Conservation (phyloP, 2,797 vertebrate genomes). For the Diplodus puntazzo region DNA sequence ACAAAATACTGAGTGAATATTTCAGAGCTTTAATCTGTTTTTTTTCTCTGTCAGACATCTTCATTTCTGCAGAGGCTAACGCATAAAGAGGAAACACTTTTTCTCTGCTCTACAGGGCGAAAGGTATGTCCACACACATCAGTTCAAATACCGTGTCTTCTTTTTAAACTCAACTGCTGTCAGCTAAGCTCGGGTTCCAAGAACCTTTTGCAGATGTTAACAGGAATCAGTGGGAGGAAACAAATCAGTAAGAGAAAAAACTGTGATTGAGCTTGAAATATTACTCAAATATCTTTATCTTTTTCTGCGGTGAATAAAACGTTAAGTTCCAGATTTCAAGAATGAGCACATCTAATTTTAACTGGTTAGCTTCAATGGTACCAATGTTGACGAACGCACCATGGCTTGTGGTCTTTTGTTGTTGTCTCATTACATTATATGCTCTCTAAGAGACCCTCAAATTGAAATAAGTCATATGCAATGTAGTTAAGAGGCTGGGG, state of each 20-base stretch:
- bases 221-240: not conserved
- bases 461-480: constrained; percentile 71
- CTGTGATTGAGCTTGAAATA: constrained; percentile 37
- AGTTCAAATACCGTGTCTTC: not conserved
- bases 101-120: not conserved
- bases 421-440: constrained; percentile 64
- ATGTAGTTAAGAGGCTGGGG: constrained; percentile 62
- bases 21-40: not conserved
- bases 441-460: constrained; percentile 63
- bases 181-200: not conserved
- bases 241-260: not conserved
- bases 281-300: constrained; percentile 23
- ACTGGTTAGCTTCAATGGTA: constrained; percentile 60
- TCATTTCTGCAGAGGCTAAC: constrained; percentile 6
- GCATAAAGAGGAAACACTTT: not conserved
- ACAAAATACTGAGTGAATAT: not conserved
- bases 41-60: not conserved
- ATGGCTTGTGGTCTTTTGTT: constrained; percentile 60
- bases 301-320: constrained; percentile 50
- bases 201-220: not conserved
- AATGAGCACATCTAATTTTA: constrained; percentile 47
- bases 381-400: constrained; percentile 45
- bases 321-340: constrained; percentile 18
- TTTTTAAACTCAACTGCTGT: not conserved
- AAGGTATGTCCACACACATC: not conserved